Base-by-base conservation (phyloP, 1,140 invertebrate genomes). In the Drosophila biarmipes region DNA sequence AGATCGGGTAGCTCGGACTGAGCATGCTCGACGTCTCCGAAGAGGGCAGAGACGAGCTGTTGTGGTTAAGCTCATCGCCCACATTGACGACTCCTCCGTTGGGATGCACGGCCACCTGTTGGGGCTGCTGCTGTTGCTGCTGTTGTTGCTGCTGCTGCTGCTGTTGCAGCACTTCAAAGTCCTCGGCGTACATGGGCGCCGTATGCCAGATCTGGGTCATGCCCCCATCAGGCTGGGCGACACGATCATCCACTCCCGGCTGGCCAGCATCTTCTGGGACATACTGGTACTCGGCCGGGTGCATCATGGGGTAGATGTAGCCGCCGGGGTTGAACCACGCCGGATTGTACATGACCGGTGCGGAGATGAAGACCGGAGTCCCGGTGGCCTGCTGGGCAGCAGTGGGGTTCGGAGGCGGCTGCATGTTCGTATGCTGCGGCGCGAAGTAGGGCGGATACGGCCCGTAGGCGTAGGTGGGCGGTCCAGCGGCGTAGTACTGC, bases 1-100 rank as follows among this genome's bases (percentile, higher is more conserved):
- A 91, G 4, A 91, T 91, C 51, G 78, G 53, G 75, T 91, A 91
- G 43, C 75, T 91, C 29, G 90, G 90, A 72, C 91, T 92, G 14
- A 92, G 38, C 85, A 92, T 85, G 59, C 77, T 91, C 6, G 90
- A 90, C 7, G 82, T 89, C 45, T 86, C 82, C 24, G 91, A 89
- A 3, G 73, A 84, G n/a, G 76, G 73, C 59, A 90, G 53, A 35
- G 90, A 86, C 2, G 87, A 59, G 40, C 67, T 73, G 53, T 91
- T 92, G 21, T 91, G 90, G 58, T 91, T 91, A 1, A 91, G 66
- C 55, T 91, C 91, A 52, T 91, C 91, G 21, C 56, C 74, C 66
- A 77, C 69, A 15, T 45, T 68, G 37, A 68, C 63, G 3, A 52
- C 54, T 42, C 64, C 61, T 35, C 74, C 73, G 38, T 78, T 78